Percentiles rank a stretch among this genome's conserved stretches.
Evolutionary conservation across 2,113 vertebrate species (phyloP).

Genomic region (Pangasianodon hypophthalmus): DNA sequence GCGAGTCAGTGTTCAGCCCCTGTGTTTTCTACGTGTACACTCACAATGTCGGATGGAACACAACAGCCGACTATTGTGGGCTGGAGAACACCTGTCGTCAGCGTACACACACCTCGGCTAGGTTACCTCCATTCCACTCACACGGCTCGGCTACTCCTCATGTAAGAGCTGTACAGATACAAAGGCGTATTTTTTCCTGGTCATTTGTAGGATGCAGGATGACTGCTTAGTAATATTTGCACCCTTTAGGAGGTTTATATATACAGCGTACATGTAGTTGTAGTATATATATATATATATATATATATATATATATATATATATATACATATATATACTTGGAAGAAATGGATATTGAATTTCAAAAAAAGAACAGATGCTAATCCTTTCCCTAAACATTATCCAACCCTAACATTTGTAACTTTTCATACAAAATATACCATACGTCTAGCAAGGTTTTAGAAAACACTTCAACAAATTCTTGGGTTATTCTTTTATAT

Average conservation of each 20-base stretch:
- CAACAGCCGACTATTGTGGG: slow-evolving; percentile 48
- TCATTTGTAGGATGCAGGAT: neutral
- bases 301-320: neutral
- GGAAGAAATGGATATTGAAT: neutral
- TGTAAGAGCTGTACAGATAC: neutral
- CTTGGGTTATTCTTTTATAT: neutral
- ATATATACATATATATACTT: neutral
- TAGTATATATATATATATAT: neutral
- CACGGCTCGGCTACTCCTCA: neutral
- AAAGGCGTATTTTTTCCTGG: too few species aligned
- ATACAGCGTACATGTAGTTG: neutral
- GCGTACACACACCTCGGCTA: slow-evolving; percentile 8
- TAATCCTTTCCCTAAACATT: neutral
- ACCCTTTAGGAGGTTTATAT: neutral
- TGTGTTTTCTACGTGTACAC: slow-evolving; percentile 49
- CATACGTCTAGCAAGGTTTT: neutral
- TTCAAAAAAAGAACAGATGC: neutral
- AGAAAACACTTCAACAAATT: neutral
- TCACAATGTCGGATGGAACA: slow-evolving; percentile 57
- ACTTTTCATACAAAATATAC: neutral
- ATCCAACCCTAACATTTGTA: neutral
- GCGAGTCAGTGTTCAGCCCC: slow-evolving; percentile 75
- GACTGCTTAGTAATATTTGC: neutral
- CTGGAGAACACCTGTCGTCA: slow-evolving; percentile 44
- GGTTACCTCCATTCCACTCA: neutral